phyloP scores from a whole-genome alignment of 2,888 invertebrate species.

The Lottia scabra region DNA sequence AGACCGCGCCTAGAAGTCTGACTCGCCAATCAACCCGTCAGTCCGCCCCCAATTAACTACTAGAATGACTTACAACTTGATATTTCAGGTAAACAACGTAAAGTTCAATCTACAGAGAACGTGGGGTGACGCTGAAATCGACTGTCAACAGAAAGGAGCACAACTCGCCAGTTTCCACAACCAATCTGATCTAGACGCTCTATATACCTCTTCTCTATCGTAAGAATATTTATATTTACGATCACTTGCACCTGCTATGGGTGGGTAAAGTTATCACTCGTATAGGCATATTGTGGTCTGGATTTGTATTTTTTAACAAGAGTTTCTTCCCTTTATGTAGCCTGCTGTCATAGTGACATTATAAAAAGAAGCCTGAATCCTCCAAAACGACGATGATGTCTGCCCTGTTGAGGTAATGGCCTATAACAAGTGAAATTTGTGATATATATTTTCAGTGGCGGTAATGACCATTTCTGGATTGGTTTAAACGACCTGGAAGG shows the following conservation, averaged over 20 bases:
- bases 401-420: background rate
- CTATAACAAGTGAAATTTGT: background rate
- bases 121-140: conserved; percentile 47
- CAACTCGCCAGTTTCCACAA: conserved; percentile 54
- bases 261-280: too few species aligned
- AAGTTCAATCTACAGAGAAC: conserved; percentile 19
- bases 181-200: conserved; percentile 32
- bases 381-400: too few species aligned
- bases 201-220: conserved; percentile 37
- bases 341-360: too few species aligned
- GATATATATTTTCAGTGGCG: conserved; percentile 21
- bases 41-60: too few species aligned
- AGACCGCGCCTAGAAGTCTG: too few species aligned
- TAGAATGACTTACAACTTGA: background rate
- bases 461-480: conserved; percentile 48
- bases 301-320: too few species aligned
- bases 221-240: conserved; percentile 19
- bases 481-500: conserved; percentile 47
- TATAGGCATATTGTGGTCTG: too few species aligned
- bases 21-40: too few species aligned
- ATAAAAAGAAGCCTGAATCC: too few species aligned
- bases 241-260: too few species aligned
- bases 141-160: conserved; percentile 48
- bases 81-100: conserved; percentile 24
- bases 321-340: too few species aligned